Evolutionary conservation across 2,888 invertebrate species (phyloP), one percentile per base, ranked within the genome.

Genomic region (Ennomos quercinarius): DNA sequence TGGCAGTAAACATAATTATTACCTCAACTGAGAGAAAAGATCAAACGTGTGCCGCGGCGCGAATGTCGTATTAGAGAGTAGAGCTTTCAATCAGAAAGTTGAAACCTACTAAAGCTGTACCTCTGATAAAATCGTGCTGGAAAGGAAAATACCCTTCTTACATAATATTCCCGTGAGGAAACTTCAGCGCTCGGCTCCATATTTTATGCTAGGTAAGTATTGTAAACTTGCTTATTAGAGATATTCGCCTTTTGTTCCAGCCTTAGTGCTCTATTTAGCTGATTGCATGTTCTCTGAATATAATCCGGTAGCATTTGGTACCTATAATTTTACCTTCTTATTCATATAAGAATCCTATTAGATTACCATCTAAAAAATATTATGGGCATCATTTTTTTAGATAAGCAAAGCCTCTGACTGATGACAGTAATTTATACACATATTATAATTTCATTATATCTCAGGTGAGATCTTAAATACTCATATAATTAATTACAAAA

Each of bases 131-230:
- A 27, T 43, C 1, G 39, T 36, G 11, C 43, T 44, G 36, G 12
- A 46, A n/a, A 35, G 27, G n/a, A 45, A 40, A 12, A 34, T 8
- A 38, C 17, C 8, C 8, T 17, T 43, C 46, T 66, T 65, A 58
- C 61, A 72, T 63, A 60, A 60, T 55, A 51, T 55, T 60, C 47
- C 45, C 36, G 54, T 50, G 46, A 60, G 51, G 55, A 45, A 46
- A 50, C 40, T 55, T 51, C 46, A 35, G n/a, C 38, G 34, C 51
- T 38, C 45, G 47, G 42, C 51, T 11, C 47, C 46, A 66, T 73
- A 70, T 77, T 84, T 71, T 80, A 79, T 80, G 80, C 72, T 80
- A 81, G 80, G 86, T 86, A 72, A 81, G 86, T 84, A 59, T 46
- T 68, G 64, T 36, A 10, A 35, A 36, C 17, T 65, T 58, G 63